phyloP scores from a whole-genome alignment of 2,888 invertebrate species.

The Macrosiphum euphorbiae region DNA sequence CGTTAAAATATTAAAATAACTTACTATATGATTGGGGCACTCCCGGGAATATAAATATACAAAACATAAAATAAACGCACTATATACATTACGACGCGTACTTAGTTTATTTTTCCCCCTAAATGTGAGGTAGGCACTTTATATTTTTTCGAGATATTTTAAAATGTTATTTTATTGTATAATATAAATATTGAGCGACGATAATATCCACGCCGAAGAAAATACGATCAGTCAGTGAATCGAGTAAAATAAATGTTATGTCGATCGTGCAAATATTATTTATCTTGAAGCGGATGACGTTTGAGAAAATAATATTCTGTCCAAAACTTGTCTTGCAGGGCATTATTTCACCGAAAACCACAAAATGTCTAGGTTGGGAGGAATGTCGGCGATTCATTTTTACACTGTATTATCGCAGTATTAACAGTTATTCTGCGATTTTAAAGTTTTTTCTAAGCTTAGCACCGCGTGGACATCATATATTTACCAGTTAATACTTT shows the following conservation, averaged over 20 bases:
- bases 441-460: not conserved
- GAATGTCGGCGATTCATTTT: too few species aligned
- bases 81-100: not conserved
- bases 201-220: not conserved
- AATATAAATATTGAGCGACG: not conserved
- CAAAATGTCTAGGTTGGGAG: too few species aligned
- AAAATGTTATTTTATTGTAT: not conserved
- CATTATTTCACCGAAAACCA: too few species aligned
- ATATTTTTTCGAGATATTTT: not conserved
- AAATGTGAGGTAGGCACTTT: not conserved
- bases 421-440: not conserved
- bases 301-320: not conserved
- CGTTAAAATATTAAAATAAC: slow-evolving; percentile 12
- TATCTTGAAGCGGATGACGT: not conserved
- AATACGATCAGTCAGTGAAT: not conserved
- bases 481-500: not conserved
- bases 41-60: not conserved
- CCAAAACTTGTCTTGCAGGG: not conserved
- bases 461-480: not conserved
- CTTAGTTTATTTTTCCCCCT: not conserved
- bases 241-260: not conserved
- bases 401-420: not conserved
- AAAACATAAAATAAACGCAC: not conserved
- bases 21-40: not conserved
- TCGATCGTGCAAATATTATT: not conserved